Conservation (phyloP, 2,888 invertebrate species). For the Myopa testacea region DNA sequence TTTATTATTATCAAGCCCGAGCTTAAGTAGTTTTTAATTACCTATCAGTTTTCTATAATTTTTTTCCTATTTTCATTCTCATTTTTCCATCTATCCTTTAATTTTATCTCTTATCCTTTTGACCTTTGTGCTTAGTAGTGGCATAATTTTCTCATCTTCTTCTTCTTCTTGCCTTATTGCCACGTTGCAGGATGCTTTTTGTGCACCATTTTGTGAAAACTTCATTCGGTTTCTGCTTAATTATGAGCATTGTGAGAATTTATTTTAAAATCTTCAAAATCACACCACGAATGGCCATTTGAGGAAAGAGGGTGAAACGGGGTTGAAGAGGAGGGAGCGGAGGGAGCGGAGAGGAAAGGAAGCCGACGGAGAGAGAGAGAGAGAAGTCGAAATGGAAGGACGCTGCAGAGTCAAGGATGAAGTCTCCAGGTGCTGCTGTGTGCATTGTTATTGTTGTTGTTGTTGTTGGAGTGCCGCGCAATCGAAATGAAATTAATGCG, state of each 20-base stretch:
- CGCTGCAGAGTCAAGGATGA: background rate
- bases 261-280: constrained; percentile 61
- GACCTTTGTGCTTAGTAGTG: background rate
- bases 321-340: background rate
- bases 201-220: constrained; percentile 65
- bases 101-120: constrained; percentile 41
- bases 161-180: constrained; percentile 29
- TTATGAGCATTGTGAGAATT: constrained; percentile 63
- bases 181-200: constrained; percentile 57
- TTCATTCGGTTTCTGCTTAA: constrained; percentile 63
- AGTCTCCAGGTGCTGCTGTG: background rate
- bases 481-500: constrained; percentile 36
- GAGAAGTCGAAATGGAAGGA: background rate
- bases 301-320: constrained; percentile 27
- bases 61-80: constrained; percentile 22
- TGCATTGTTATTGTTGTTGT: background rate
- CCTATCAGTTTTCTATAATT: constrained; percentile 32
- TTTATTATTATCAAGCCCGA: constrained; percentile 33
- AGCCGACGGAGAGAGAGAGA: background rate
- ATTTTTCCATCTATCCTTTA: constrained; percentile 39
- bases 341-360: background rate
- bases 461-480: constrained; percentile 15
- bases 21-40: constrained; percentile 53
- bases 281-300: constrained; percentile 58
- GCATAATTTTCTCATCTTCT: constrained; percentile 19